Evolutionary conservation across 2,113 vertebrate species (phyloP).

Genomic region (Prochilodus magdalenae): DNA sequence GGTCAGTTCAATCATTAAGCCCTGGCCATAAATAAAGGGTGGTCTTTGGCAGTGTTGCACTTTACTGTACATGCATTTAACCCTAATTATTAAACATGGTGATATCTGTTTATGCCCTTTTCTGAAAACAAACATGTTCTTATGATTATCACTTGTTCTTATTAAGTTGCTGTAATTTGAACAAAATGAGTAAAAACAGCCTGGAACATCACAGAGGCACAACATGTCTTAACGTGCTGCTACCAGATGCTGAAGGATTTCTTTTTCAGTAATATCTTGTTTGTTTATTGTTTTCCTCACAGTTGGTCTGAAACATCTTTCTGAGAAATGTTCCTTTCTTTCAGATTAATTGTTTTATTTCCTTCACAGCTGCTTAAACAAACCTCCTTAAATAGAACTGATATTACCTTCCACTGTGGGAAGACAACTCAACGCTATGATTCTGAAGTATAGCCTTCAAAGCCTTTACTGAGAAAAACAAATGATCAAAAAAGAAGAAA

Average conservation of each 20-base stretch:
- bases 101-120: neutral
- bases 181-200: constrained; percentile 6
- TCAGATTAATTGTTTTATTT: neutral
- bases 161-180: constrained; percentile 14
- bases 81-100: neutral
- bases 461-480: too few relatives aligned
- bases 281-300: constrained; percentile 9
- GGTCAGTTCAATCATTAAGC: too few relatives aligned
- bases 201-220: neutral
- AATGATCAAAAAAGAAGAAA: too few relatives aligned
- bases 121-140: neutral
- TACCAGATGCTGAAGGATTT: neutral
- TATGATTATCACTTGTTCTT: neutral
- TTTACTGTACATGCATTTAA: neutral
- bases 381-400: neutral
- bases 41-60: too few relatives aligned
- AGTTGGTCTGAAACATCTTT: constrained; percentile 4
- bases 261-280: neutral
- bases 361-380: neutral
- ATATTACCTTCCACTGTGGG: neutral
- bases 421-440: too few relatives aligned
- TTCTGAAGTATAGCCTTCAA: too few relatives aligned
- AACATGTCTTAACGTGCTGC: neutral
- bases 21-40: too few relatives aligned
- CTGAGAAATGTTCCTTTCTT: neutral